Evolutionary conservation across 1,140 invertebrate species (phyloP), one percentile per base, ranked within the genome.

Genomic region (Conus ventricosus): DNA sequence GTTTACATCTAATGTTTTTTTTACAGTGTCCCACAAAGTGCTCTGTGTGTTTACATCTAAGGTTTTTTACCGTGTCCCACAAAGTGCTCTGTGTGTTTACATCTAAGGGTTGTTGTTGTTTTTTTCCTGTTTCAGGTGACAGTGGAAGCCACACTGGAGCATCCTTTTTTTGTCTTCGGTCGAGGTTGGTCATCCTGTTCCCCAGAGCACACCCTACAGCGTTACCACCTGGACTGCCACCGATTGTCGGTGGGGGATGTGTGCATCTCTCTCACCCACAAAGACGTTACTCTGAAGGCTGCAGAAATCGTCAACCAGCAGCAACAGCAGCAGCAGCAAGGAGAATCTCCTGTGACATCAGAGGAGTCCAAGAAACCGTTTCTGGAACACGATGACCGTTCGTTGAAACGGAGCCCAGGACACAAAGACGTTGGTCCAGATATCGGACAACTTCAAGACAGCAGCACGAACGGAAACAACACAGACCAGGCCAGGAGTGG

Each of bases 91-190:
- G 39, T 39, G 39, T 39, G 39, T 39, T 39, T 39, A 39, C 39
- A 39, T 39, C 39, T 39, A 39, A 39, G 39, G 39, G n/a, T n/a
- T 57, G 55, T 57, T 57, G 6, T 6, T 7, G 6, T 57, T 60
- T 60, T 60, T 60, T 60, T 60, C 57, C 57, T 15, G 57, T 60
- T 15, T 15, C 95, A 98, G 97, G 97, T 98, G 84, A 97, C 97
- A 91, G 96, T 98, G 87, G 97, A 98, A 92, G 97, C 97, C 51
- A 96, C 96, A 17, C 94, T 97, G 76, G 97, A 98, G 88, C 97
- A 98, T 95, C 98, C 98, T 11, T 98, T 98, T 94, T 98, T 98
- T 95, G 97, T 98, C 71, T 97, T 97, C 93, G 97, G 97, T 8
- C 97, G 97, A 91, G 98, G 98, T 5, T 98, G 98, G 98, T 97